Base-by-base conservation (phyloP, 2,797 vertebrate species). In the Chromobotia macracanthus region DNA sequence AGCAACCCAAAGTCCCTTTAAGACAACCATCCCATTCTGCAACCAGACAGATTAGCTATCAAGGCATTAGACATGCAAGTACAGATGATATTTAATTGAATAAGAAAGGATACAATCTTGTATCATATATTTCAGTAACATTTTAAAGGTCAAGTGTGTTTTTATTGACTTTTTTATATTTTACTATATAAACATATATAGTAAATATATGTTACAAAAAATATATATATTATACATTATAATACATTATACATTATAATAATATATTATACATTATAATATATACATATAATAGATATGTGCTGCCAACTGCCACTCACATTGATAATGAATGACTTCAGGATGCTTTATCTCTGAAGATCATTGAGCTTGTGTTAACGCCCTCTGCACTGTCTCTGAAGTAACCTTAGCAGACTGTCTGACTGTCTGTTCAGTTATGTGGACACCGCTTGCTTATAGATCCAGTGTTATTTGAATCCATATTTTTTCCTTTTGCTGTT, bases 1-100 rank as follows among this genome's bases (percentile, higher is more conserved):
- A 75, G 77, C 65, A 66, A 66, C 50, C 69, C 18, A 72, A 72
- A 46, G 56, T 48, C 48, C 12, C 51, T 72, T 41, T 65, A 65
- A 46, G 21, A 55, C 23, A 53, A 53, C 31, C 19, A 64, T 35
- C 21, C 4, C 31, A 61, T 16, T 63, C 21, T 46, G 15, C 25
- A 31, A 8, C 60, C 28, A 0, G 8, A 3, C 61, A 38, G 28
- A 63, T 63, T 58, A 56, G 3, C 21, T 28, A 23, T 60, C 56
- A 23, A 1, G 21, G 23, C 56, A 60, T 60, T 16, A 74, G 23
- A 2, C 16, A 46, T 6, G 41, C 16, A 31, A 9, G 16, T 75
- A 44, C 10, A 55, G 19, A 16, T 44, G 10, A 13, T 10, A 5
- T 44, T 16, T 53, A 18, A 19, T 21, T 51, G 5, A 64, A 18